Percentiles rank a stretch among this genome's conserved stretches.
These are phyloP conservation scores for Andrena dorsata DNA, from an alignment of 2,888 invertebrate genomes.

Conservation along the genomic window DNA sequence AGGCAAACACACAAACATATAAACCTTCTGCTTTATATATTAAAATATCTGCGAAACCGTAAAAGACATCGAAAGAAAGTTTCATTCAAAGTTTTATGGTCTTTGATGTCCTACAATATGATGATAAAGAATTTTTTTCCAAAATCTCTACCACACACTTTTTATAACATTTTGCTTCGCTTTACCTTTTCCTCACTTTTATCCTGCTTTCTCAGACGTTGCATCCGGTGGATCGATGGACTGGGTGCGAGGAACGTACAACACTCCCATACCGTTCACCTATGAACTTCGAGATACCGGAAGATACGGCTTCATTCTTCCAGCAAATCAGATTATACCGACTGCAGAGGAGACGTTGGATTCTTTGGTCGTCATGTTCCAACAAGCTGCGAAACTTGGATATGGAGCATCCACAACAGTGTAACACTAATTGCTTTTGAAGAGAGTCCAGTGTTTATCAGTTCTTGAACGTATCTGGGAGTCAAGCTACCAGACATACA, in stretches of 20 bases:
- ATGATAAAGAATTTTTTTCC: background rate
- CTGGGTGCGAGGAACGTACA: conserved; percentile 90
- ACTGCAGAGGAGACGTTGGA: conserved; percentile 89
- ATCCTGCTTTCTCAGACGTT: conserved; percentile 85
- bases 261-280: conserved; percentile 89
- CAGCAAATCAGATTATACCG: conserved; percentile 89
- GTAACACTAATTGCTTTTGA: background rate
- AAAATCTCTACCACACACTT: background rate
- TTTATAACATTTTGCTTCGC: background rate
- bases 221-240: conserved; percentile 90
- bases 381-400: conserved; percentile 72
- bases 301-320: conserved; percentile 89
- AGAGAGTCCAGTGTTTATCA: background rate
- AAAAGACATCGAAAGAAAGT: too few relatives aligned
- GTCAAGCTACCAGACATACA: background rate
- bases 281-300: conserved; percentile 90
- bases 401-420: conserved; percentile 32
- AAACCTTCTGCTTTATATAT: too few relatives aligned
- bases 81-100: too few relatives aligned
- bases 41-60: too few relatives aligned
- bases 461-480: background rate
- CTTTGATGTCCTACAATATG: too few relatives aligned
- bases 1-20: too few relatives aligned
- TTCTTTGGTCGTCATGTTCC: conserved; percentile 85
- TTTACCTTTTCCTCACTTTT: background rate